Evolutionary conservation across 2,888 invertebrate genomes (phyloP).

Genomic region (Blastobasis lacticolella): DNA sequence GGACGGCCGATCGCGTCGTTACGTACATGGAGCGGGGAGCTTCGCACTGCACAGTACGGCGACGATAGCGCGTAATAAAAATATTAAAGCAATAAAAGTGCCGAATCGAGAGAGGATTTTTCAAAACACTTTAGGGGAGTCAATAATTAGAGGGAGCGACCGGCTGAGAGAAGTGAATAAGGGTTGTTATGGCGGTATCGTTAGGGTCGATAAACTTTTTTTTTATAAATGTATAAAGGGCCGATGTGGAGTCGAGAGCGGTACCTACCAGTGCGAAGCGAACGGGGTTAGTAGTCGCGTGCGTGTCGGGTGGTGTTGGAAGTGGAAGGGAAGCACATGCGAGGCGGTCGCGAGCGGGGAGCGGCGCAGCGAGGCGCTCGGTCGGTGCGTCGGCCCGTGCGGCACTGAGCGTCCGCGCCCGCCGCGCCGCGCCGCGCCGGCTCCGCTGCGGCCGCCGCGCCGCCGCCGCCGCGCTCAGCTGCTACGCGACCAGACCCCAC

Average conservation of each 20-base stretch:
- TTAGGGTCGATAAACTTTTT: constrained; percentile 66
- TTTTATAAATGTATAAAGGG: constrained; percentile 16
- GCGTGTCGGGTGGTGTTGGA: constrained; percentile 9
- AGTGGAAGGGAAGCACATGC: constrained; percentile 48
- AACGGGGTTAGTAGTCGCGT: constrained; percentile 8
- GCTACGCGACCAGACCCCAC: too few relatives aligned
- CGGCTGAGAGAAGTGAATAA: constrained; percentile 59
- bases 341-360: constrained; percentile 50
- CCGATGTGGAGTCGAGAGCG: constrained; percentile 18
- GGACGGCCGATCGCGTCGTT: constrained; percentile 19
- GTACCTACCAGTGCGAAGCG: constrained; percentile 7
- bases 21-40: constrained; percentile 5
- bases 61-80: constrained; percentile 43
- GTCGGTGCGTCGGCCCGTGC: constrained; percentile 58
- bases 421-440: constrained; percentile 35
- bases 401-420: constrained; percentile 49
- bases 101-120: constrained; percentile 46
- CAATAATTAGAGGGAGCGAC: constrained; percentile 71
- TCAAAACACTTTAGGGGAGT: constrained; percentile 67
- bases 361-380: constrained; percentile 55
- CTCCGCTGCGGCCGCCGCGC: constrained; percentile 48
- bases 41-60: constrained; percentile 16
- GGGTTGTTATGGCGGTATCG: constrained; percentile 61
- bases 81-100: constrained; percentile 54
- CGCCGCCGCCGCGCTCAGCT: constrained; percentile 49